phyloP scores from a whole-genome alignment of 2,888 invertebrate genomes.

The Apoderus coryli region DNA sequence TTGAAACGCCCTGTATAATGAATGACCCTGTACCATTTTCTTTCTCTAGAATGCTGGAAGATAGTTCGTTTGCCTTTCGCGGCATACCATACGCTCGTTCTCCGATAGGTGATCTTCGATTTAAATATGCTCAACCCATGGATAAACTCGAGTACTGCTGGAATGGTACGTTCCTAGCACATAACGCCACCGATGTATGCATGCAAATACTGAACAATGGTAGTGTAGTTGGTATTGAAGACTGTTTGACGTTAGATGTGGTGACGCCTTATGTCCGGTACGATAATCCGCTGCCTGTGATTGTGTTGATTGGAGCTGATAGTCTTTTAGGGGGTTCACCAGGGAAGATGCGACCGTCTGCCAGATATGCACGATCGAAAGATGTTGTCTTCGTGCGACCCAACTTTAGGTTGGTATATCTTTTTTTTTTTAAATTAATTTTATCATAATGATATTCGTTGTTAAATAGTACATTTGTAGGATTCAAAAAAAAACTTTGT shows the following conservation, averaged over 20 bases:
- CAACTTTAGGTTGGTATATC: conserved; percentile 48
- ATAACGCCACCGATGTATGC: conserved; percentile 52
- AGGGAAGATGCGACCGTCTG: conserved; percentile 56
- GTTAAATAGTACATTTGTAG: too few relatives aligned
- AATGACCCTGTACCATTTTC: too few relatives aligned
- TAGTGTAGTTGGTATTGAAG: conserved; percentile 54
- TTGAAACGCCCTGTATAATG: not conserved
- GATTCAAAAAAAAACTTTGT: too few relatives aligned
- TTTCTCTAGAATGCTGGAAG: conserved; percentile 47
- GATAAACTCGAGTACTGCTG: conserved; percentile 59
- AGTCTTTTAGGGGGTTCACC: conserved; percentile 65
- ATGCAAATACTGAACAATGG: conserved; percentile 55
- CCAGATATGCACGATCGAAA: conserved; percentile 57
- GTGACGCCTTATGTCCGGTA: conserved; percentile 70
- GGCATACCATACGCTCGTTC: conserved; percentile 71
- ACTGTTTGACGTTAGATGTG: conserved; percentile 71
- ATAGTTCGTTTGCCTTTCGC: conserved; percentile 62
- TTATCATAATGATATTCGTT: too few relatives aligned
- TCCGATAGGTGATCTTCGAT: conserved; percentile 52
- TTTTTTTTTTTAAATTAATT: conserved; percentile 5
- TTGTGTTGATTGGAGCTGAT: conserved; percentile 69
- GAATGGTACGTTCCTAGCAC: conserved; percentile 57
- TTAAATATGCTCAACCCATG: conserved; percentile 53
- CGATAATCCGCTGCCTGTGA: conserved; percentile 64
- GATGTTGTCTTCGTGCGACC: conserved; percentile 78